Conservation (phyloP, 53 echinoderm and acorn worm genomes). For the Hippasteria phrygiana region DNA sequence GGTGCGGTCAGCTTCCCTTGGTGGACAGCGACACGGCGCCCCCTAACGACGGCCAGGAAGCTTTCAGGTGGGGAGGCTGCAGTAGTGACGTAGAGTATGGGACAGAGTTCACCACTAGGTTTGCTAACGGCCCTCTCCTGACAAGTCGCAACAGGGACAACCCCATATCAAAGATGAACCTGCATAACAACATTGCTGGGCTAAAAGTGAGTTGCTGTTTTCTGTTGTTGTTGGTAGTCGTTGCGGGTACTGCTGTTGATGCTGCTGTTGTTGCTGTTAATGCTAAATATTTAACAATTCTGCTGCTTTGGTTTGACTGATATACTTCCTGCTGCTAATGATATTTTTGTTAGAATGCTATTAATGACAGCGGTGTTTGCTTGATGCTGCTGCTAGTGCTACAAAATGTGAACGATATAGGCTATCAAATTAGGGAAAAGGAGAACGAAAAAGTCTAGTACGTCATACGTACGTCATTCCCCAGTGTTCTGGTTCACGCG, state of each 20-base stretch:
- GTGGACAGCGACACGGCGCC: neutral
- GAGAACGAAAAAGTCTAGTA: too few relatives aligned
- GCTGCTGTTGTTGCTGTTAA: neutral
- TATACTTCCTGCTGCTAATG: conserved; percentile 6
- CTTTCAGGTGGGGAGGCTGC: conserved; percentile 61
- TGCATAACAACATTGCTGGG: conserved; percentile 52
- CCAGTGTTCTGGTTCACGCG: too few relatives aligned
- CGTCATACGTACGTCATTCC: too few relatives aligned
- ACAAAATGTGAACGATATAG: too few relatives aligned
- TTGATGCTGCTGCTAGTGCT: too few relatives aligned
- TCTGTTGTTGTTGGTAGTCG: neutral
- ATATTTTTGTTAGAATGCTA: neutral
- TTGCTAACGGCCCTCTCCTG: conserved; percentile 49
- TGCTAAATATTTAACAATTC: too few relatives aligned
- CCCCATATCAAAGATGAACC: conserved; percentile 35
- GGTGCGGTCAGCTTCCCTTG: conserved; percentile 34
- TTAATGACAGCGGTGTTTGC: too few relatives aligned
- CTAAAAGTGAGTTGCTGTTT: conserved; percentile 27
- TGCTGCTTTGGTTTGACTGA: too few relatives aligned
- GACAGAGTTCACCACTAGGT: conserved; percentile 32
- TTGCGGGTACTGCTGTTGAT: neutral
- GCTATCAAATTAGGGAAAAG: too few relatives aligned
- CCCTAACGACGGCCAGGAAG: neutral
- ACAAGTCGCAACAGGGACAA: conserved; percentile 13
- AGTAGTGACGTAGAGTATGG: conserved; percentile 53